Percentiles rank a stretch among this genome's conserved stretches.
Evolutionary conservation across 2,113 vertebrate species (phyloP).

Genomic region (Cichladusa arquata): DNA sequence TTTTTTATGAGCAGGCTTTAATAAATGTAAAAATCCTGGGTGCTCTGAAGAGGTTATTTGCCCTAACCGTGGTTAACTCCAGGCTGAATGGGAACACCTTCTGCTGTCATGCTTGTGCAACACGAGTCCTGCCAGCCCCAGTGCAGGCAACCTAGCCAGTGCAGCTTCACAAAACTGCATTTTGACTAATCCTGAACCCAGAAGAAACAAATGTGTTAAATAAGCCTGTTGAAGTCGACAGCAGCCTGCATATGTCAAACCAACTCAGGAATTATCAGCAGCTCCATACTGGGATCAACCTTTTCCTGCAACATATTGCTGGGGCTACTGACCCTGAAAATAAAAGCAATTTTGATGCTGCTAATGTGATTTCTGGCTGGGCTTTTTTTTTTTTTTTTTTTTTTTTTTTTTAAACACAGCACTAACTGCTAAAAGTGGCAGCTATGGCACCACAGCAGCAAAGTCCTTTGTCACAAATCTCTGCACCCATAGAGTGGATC

Average conservation of each 20-base stretch:
- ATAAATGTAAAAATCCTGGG: constrained; percentile 12
- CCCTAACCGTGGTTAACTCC: neutral
- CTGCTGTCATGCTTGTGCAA: neutral
- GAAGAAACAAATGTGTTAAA: constrained; percentile 40
- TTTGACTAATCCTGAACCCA: constrained; percentile 3
- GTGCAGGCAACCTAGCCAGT: neutral
- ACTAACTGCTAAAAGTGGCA: neutral
- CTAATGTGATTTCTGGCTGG: neutral
- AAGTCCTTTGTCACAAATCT: neutral
- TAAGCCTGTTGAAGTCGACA: constrained; percentile 31
- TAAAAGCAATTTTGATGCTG: constrained; percentile 31
- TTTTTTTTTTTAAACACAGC: neutral
- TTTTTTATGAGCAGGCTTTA: neutral
- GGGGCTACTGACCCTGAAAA: neutral
- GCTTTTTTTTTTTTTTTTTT: neutral
- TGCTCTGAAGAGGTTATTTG: neutral
- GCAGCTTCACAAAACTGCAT: neutral
- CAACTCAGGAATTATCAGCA: constrained; percentile 32
- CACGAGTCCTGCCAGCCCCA: neutral
- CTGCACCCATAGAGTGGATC: neutral
- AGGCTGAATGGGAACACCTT: neutral
- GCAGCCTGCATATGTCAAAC: neutral
- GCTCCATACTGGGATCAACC: neutral
- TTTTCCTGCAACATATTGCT: constrained; percentile 1
- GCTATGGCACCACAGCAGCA: neutral